Evolutionary conservation across 2,113 vertebrate genomes (phyloP), one percentile per base, ranked within the genome.

Genomic region (Anolis sagrei): DNA sequence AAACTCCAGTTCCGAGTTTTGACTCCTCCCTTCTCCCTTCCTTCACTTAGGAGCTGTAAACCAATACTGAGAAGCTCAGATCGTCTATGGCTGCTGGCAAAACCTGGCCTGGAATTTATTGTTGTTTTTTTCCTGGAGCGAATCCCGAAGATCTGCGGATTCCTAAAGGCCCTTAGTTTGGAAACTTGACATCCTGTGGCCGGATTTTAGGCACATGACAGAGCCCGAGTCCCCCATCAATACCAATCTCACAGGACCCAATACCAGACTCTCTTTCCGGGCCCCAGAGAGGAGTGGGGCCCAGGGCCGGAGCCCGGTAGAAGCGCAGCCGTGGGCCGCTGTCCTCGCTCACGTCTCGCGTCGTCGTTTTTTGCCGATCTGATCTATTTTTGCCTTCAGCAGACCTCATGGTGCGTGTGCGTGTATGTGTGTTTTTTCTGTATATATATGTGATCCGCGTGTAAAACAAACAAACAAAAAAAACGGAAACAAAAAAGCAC

Each of bases 311-410:
- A 9, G 82, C 73, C 5, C 14, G 74, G 29, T 27, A 66, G 54
- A 10, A 18, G 25, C 6, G 36, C 61, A 9, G 44, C 21, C 58
- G 76, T 79, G 25, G 21, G 7, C 23, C 77, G 48, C 79, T 79
- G 85, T 78, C 6, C 1, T 78, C 88, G 61, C 82, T 80, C 62
- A 87, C 89, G 79, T 88, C 88, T 78, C 91, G 14, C 92, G 90
- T 90, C 89, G 83, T 91, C 88, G 91, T 86, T 90, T 92, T 92
- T 92, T 94, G 92, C 94, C 93, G 92, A 95, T 95, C 94, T 95
- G 94, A 95, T 93, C 94, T 92, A 93, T 93, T 95, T 80, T 86
- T 75, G 93, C 94, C 94, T 95, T 94, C 93, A 94, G 93, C 94
- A 92, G 93, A 95, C 94, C 94, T 95, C 93, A 95, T 88, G 86